A percentile compares a stretch with the other conserved stretches of the same genome.
These are phyloP conservation scores for Peromyscus nudipes DNA, from an alignment of 2,797 vertebrate species.

Conservation along the genomic window DNA sequence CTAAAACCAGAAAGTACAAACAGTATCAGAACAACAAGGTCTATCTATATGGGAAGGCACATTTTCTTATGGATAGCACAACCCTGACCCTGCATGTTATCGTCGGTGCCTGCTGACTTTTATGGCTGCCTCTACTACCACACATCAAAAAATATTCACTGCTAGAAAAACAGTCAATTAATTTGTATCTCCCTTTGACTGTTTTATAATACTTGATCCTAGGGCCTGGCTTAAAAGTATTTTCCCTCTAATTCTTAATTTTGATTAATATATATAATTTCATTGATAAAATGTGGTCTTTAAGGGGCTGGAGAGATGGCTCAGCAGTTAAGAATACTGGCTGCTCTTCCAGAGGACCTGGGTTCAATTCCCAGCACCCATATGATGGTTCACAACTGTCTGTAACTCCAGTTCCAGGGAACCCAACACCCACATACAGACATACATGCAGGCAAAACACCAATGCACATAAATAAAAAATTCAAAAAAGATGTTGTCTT, in stretches of 20 bases:
- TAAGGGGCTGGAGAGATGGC: background rate
- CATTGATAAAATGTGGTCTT: background rate
- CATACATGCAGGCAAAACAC: background rate
- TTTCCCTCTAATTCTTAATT: conserved; percentile 3
- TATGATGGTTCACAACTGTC: background rate
- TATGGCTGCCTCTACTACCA: background rate
- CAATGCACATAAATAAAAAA: background rate
- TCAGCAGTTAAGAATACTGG: background rate
- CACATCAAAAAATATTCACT: background rate
- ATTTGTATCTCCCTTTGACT: background rate
- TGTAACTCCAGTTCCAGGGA: background rate
- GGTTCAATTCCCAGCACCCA: background rate
- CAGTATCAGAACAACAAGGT: background rate
- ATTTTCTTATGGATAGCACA: background rate
- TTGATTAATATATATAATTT: background rate
- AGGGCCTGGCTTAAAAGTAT: background rate
- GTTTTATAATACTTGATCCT: background rate
- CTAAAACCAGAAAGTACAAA: background rate
- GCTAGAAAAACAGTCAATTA: conserved; percentile 8
- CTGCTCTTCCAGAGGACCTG: background rate
- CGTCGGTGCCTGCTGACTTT: conserved; percentile 25
- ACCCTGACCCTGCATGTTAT: background rate
- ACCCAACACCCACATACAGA: background rate
- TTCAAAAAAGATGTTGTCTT: background rate
- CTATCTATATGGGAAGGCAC: background rate